These are phyloP conservation scores for Aphis craccivora DNA, from an alignment of 1,140 invertebrate species.

Conservation along the genomic window DNA sequence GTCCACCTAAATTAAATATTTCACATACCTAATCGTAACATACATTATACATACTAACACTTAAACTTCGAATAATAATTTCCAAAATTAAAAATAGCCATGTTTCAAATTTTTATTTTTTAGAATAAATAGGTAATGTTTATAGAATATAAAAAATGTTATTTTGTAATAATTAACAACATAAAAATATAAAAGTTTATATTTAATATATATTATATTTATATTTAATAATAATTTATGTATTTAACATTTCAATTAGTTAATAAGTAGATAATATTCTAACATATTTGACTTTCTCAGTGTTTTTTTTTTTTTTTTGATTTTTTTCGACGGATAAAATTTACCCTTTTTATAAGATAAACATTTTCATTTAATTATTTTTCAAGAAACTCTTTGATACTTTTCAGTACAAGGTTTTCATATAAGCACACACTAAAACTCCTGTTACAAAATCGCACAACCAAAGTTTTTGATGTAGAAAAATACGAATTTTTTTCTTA, in stretches of 20 bases:
- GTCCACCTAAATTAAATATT: neutral
- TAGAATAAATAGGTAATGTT: neutral
- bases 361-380: conserved; percentile 31
- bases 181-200: neutral
- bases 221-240: neutral
- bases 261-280: neutral
- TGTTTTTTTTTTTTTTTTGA: neutral
- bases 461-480: neutral
- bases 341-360: neutral
- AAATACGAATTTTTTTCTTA: neutral
- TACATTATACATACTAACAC: too few species aligned
- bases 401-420: neutral
- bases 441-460: neutral
- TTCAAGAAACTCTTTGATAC: neutral
- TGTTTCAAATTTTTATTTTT: neutral
- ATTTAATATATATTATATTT: neutral
- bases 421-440: neutral
- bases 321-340: neutral
- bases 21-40: neutral
- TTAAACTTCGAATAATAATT: neutral
- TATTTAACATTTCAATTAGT: neutral
- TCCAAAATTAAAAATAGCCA: too few species aligned
- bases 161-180: neutral
- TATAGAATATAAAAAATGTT: neutral
- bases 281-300: neutral